Percentiles rank a stretch among this genome's conserved stretches.
Conservation (phyloP, 2,888 invertebrate genomes). For the Scaptomyza flava region DNA sequence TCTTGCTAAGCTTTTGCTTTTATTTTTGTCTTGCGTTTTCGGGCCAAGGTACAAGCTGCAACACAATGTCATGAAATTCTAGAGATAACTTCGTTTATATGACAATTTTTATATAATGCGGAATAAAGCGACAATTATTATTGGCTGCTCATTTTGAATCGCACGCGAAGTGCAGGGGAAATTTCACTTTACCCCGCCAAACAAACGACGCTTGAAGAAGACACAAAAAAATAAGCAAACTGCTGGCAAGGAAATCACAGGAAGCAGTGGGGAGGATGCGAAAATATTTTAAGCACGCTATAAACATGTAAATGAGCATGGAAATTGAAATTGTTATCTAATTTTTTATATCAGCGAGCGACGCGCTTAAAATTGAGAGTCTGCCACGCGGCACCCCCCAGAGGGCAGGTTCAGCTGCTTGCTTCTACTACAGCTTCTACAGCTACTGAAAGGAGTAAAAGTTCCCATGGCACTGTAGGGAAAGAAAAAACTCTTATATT, state of each 20-base stretch:
- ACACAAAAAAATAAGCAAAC: constrained; percentile 66
- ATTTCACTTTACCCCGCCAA: constrained; percentile 69
- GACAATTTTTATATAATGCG: constrained; percentile 52
- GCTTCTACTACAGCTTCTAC: not conserved
- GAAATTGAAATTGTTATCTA: constrained; percentile 83
- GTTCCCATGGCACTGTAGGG: constrained; percentile 45
- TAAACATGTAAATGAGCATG: constrained; percentile 82
- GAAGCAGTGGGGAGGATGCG: constrained; percentile 21
- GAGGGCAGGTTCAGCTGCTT: constrained; percentile 2
- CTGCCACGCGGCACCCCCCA: constrained; percentile 32
- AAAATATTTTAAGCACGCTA: constrained; percentile 78
- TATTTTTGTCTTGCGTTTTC: not conserved
- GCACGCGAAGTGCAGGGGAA: constrained; percentile 53
- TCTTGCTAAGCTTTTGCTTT: constrained; percentile 24
- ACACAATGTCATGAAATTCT: constrained; percentile 36
- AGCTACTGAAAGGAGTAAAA: constrained; percentile 68
- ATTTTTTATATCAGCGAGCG: constrained; percentile 73
- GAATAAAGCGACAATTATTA: constrained; percentile 71
- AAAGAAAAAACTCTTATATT: constrained; percentile 53
- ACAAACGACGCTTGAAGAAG: constrained; percentile 63
- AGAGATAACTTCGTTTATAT: constrained; percentile 64
- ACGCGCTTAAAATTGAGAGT: constrained; percentile 62
- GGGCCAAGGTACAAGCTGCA: constrained; percentile 30
- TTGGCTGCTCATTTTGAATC: constrained; percentile 57
- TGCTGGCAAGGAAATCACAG: constrained; percentile 56